Base-by-base conservation (phyloP, 2,888 invertebrate genomes). In the Scaptomyza parva region DNA sequence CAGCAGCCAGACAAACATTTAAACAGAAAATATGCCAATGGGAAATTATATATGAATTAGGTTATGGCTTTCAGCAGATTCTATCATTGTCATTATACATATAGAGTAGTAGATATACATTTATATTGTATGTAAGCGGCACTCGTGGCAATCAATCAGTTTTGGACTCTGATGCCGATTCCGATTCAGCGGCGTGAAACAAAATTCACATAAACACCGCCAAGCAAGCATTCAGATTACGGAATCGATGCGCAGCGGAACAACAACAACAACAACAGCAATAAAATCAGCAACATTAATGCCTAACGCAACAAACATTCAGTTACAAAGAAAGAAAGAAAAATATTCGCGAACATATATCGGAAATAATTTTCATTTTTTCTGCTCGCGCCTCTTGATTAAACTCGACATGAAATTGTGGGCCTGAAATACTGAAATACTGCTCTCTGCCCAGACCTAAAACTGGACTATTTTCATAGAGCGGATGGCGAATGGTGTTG, bases 11-110 rank as follows among this genome's bases (percentile, higher is more conserved):
- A 7, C 11, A 44, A 6, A 5, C 72, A 50, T 72, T 77, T 75
- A 68, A 63, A 35, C 45, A 51, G 40, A 57, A 58, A 78, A 63
- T 45, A 40, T 72, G 71, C 14, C 77, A 77, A 41, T 65, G 62
- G 76, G 59, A 77, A 84, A 81, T 73, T 66, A 30, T 12, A 76
- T 64, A 67, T 73, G 76, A 81, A 84, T 81, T 76, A 63, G 73
- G 70, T 67, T 75, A 72, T 47, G 61, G 63, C 64, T 66, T 40
- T 44, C 12, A 62, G 30, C 61, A 50, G 57, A 40, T 24, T 39
- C 17, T 33, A 41, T 24, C 33, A 39, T 40, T 47, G 33, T 62
- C 24, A 40, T 12, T 30, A n/a, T n/a, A n/a, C n/a, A n/a, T 24
- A 40, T 41, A 37, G 51, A 33, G 33, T n/a, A 7, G 14, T 39